phyloP scores from a whole-genome alignment of 2,113 vertebrate species.

The Semnornis frantzii region DNA sequence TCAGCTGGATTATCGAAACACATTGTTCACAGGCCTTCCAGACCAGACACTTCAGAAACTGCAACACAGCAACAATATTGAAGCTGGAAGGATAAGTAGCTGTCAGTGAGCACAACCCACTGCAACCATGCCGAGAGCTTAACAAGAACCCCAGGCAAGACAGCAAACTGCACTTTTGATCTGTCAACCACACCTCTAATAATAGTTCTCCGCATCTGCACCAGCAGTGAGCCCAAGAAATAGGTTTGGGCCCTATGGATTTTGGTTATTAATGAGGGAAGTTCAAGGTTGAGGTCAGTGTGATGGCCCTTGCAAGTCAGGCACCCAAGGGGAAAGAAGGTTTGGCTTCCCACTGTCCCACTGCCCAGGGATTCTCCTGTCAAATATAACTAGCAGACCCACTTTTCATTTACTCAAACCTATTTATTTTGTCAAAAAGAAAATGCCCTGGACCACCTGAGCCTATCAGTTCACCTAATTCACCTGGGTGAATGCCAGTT shows the following conservation, averaged over 20 bases:
- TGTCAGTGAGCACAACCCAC: not conserved
- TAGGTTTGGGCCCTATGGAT: not conserved
- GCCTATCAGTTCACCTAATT: not conserved
- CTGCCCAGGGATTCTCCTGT: not conserved
- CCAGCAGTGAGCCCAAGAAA: not conserved
- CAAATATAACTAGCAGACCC: not conserved
- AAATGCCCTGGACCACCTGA: not conserved
- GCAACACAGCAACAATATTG: slow-evolving; percentile 31
- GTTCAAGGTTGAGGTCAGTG: not conserved
- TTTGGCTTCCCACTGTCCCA: not conserved
- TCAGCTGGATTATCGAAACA: slow-evolving; percentile 48
- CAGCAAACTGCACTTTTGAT: not conserved
- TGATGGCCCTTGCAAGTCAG: not conserved
- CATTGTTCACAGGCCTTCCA: slow-evolving; percentile 37
- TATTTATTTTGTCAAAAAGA: not conserved
- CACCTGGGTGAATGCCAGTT: not conserved
- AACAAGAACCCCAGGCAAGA: slow-evolving; percentile 2
- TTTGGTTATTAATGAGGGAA: not conserved
- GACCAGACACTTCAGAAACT: slow-evolving; percentile 36
- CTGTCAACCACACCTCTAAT: not conserved
- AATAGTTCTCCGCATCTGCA: not conserved
- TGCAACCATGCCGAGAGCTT: slow-evolving; percentile 23
- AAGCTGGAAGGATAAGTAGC: slow-evolving; percentile 23
- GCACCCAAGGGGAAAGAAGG: not conserved
- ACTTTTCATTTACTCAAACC: not conserved